A percentile compares a stretch with the other conserved stretches of the same genome.
Conservation (phyloP, 2,797 vertebrate species). For the Gorsachius magnificus region DNA sequence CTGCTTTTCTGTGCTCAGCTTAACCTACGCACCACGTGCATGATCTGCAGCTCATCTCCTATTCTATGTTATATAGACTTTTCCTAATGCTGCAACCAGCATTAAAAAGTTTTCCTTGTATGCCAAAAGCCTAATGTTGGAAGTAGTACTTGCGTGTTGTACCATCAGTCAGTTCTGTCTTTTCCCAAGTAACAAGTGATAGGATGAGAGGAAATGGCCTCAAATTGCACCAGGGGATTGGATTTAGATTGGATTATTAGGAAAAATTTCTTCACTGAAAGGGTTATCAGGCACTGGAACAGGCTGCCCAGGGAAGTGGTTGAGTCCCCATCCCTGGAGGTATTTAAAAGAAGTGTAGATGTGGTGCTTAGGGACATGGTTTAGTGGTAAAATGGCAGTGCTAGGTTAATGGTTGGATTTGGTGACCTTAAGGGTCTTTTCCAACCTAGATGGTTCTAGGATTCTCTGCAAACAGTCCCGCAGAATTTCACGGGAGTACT, state of each 20-base stretch:
- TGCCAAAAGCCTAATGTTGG: not conserved
- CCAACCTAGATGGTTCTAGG: not conserved
- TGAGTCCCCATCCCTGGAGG: not conserved
- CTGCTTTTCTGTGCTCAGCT: not conserved
- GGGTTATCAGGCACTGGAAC: not conserved
- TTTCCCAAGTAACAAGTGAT: not conserved
- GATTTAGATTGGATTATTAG: not conserved
- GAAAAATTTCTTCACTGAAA: not conserved
- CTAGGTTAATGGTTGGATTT: not conserved
- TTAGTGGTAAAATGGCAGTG: not conserved
- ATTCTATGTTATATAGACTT: not conserved
- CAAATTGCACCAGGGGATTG: not conserved
- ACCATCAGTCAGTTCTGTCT: not conserved
- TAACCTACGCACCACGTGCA: accelerated
- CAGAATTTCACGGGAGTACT: not conserved
- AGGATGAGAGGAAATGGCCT: not conserved
- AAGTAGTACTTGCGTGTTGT: not conserved
- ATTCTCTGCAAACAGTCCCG: not conserved
- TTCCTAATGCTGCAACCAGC: not conserved
- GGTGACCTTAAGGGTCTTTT: not conserved
- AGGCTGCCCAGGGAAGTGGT: not conserved
- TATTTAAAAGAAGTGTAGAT: not conserved
- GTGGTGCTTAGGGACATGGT: not conserved
- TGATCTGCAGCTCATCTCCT: not conserved
- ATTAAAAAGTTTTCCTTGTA: not conserved